Evolutionary conservation across 2,888 invertebrate genomes (phyloP), one percentile per base, ranked within the genome.

Genomic region (Heliconius ismenius): DNA sequence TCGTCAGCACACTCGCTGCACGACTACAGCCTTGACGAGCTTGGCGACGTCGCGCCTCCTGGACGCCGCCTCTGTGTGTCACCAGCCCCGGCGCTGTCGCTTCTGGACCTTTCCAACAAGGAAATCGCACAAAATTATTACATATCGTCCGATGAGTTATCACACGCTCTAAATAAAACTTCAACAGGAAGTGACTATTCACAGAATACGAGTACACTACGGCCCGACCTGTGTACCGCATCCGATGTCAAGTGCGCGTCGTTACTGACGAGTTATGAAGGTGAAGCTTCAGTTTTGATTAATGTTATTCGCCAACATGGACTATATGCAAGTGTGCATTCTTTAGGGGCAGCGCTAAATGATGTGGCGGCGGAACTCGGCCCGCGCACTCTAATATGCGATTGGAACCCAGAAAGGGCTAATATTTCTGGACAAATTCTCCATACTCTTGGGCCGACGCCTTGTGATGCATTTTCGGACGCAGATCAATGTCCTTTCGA

Each of bases 151-250:
- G 72, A 26, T 0, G 79, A 77, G 10, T 60, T 82, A 68, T 70
- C 68, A 10, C 24, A 58, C 15, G 72, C 43, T 65, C 39, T 39
- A 65, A 76, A 73, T 64, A 36, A 58, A 43, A 60, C 60, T 11
- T 43, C 32, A n/a, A 4, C 1, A 15, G 60, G 2, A 49, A 68
- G n/a, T 24, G 28, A 73, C 11, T 15, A 43, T n/a, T 28, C 39
- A 13, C 49, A 68, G 15, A 62, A 62, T 28, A 62, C 62, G 32
- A 76, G 63, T 21, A 7, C 70, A 82, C 96, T 94, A 86, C 91
- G 92, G n/a, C 96, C 96, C 0, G 83, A 89, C 9, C 92, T 92
- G 83, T 97, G 97, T 84, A 80, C 83, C 43, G 74, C 76, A 4
- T 73, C 75, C 10, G 81, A 81, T n/a, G 26, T 75, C 4, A 78